Percentiles rank a stretch among this genome's conserved stretches.
phyloP scores from a whole-genome alignment of 2,888 invertebrate genomes.

The Hemistola chrysoprasaria region DNA sequence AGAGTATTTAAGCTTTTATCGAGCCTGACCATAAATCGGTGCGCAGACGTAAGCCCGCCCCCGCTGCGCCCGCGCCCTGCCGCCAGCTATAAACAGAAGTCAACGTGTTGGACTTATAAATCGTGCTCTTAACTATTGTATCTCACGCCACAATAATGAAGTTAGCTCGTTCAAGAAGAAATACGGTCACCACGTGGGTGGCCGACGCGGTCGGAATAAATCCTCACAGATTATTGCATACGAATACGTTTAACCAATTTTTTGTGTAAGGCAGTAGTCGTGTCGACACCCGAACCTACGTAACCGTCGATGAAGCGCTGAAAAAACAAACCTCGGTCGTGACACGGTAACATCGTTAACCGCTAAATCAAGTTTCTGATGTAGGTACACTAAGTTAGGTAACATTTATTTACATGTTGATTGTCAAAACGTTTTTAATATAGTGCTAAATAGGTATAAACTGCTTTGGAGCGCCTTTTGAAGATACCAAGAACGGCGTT shows the following conservation, averaged over 20 bases:
- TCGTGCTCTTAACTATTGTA: constrained; percentile 82
- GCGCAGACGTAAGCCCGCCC: constrained; percentile 75
- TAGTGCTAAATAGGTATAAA: no score
- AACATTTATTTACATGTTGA: no score
- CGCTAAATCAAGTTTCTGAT: background rate
- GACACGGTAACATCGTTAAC: constrained; percentile 23
- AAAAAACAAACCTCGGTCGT: constrained; percentile 64
- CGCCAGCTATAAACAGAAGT: constrained; percentile 81
- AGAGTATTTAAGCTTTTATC: constrained; percentile 81
- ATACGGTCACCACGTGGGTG: constrained; percentile 79
- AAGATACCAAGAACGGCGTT: no score
- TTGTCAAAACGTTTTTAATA: no score
- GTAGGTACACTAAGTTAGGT: no score
- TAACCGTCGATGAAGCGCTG: constrained; percentile 65
- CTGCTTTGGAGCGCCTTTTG: no score
- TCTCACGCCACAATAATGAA: constrained; percentile 82
- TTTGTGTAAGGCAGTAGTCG: constrained; percentile 61
- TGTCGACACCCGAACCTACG: constrained; percentile 56
- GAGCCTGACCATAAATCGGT: constrained; percentile 76
- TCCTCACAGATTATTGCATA: constrained; percentile 74
- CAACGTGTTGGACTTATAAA: constrained; percentile 82
- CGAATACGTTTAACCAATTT: constrained; percentile 65
- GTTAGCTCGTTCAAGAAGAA: constrained; percentile 81
- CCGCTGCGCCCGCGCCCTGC: constrained; percentile 65
- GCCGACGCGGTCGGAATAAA: constrained; percentile 66